These are phyloP conservation scores for Tyrophagus putrescentiae DNA, from an alignment of 1,140 invertebrate species.

Conservation along the genomic window DNA sequence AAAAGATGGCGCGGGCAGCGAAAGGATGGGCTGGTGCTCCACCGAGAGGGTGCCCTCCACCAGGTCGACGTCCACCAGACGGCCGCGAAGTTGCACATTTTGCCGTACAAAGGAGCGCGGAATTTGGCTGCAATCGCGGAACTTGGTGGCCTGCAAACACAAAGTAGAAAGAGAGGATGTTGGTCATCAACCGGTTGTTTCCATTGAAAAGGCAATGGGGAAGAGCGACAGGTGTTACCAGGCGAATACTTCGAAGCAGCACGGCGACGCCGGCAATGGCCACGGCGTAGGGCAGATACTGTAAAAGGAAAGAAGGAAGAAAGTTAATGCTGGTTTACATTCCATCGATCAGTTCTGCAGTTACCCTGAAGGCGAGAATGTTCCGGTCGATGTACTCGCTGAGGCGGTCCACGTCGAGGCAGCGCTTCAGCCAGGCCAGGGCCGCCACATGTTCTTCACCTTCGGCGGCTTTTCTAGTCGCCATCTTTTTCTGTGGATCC, in stretches of 20 bases:
- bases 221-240: background rate
- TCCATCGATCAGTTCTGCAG: background rate
- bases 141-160: slow-evolving; percentile 11
- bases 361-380: background rate
- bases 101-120: slow-evolving; percentile 8
- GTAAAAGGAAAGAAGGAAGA: background rate
- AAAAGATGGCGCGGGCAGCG: slow-evolving; percentile 1
- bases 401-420: background rate
- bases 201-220: background rate
- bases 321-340: background rate
- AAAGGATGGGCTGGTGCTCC: slow-evolving; percentile 4
- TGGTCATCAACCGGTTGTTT: too few relatives aligned
- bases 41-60: slow-evolving; percentile 7
- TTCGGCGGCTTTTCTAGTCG: too few relatives aligned
- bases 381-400: background rate
- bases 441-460: too few relatives aligned
- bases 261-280: background rate
- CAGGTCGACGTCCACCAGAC: background rate
- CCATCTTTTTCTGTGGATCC: too few relatives aligned
- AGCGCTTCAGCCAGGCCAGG: too few relatives aligned
- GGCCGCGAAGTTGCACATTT: slow-evolving; percentile 2
- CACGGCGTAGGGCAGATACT: background rate
- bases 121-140: background rate
- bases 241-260: background rate
- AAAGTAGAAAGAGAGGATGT: too few relatives aligned